Evolutionary conservation across 2,888 invertebrate genomes (phyloP), one percentile per base, ranked within the genome.

Genomic region (Perizoma affinitatum): DNA sequence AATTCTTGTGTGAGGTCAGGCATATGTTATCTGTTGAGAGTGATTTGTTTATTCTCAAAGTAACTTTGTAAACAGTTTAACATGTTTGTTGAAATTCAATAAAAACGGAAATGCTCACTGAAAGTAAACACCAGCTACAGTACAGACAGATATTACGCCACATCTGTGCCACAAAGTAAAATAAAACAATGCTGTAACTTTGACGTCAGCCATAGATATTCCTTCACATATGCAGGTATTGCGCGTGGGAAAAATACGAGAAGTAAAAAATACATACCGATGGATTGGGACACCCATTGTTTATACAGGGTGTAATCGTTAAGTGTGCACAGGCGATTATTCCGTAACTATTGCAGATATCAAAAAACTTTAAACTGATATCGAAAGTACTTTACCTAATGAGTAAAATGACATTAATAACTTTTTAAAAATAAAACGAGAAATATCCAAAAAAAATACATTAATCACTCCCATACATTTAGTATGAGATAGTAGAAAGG

Each of bases 221-320:
- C 68, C 60, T 61, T 48, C 74, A 81, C 82, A 82, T 71, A 79
- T 83, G 84, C 78, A 82, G 82, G 82, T 82, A 79, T 73, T 74
- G 73, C 69, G 72, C 82, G 82, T 84, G 84, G 80, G 83, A 82
- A 83, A 69, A 60, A 66, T 61, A 70, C 66, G 54, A 61, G 70
- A 70, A 72, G 47, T 50, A 63, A 49, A 62, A 57, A 54, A 54
- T 61, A 59, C 3, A 22, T 22, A 22, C 54, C 44, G 43, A 65
- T 65, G 61, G 53, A 57, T 60, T 60, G 11, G 36, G 49, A 61
- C 60, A 65, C 11, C 57, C 55, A 65, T 68, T 70, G 68, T 54
- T 48, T 63, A 55, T 51, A 43, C n/a, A n/a, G n/a, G n/a, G n/a
- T n/a, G n/a, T n/a, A n/a, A n/a, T n/a, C n/a, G n/a, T n/a, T n/a